Conservation (phyloP, 2,888 invertebrate genomes). For the Ctena decussata region DNA sequence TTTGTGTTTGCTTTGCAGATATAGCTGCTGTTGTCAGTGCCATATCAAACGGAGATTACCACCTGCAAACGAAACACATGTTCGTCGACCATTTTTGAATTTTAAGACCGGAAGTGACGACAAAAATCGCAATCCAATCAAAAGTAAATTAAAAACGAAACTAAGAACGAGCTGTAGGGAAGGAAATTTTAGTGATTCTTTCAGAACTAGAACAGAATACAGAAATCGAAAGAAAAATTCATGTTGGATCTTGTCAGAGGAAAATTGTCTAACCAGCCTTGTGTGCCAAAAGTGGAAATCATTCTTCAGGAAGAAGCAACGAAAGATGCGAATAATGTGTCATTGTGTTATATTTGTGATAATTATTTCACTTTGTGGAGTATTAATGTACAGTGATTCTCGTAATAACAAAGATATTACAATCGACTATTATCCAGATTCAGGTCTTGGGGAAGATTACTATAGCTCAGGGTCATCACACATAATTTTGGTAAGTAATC, state of each 20-base stretch:
- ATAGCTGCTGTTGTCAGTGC: neutral
- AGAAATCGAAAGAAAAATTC: neutral
- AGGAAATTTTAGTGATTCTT: neutral
- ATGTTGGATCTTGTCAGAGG: neutral
- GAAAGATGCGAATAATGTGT: neutral
- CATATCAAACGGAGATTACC: neutral
- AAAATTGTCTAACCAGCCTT: neutral
- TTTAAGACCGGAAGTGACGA: neutral
- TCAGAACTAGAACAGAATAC: neutral
- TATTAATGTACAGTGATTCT: slow-evolving; percentile 6
- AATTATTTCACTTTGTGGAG: neutral
- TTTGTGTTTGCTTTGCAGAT: neutral
- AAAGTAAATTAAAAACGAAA: neutral
- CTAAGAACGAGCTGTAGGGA: neutral
- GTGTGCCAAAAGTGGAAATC: neutral
- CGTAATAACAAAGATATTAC: neutral
- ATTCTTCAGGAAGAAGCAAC: neutral
- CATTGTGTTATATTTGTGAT: slow-evolving; percentile 4
- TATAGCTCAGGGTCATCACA: neutral
- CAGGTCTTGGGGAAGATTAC: neutral
- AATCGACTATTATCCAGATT: neutral
- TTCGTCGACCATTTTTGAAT: neutral
- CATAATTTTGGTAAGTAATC: neutral
- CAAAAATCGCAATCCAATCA: neutral
- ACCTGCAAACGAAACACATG: neutral